A percentile compares a stretch with the other conserved stretches of the same genome.
Conservation (phyloP, 1,140 invertebrate species). For the Phymastichus coffea region DNA sequence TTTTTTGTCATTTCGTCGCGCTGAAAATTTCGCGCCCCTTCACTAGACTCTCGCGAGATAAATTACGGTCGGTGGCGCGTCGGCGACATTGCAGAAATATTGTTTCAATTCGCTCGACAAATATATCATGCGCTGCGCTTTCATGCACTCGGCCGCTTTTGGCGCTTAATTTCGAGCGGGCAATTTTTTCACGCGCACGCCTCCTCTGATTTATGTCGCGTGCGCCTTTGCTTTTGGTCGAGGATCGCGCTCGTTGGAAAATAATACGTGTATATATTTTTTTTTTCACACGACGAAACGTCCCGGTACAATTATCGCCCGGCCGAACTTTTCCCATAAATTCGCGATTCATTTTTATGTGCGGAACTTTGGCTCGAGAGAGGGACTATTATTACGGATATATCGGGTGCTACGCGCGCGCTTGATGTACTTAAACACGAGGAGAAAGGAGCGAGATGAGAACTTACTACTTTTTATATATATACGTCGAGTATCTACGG, state of each 20-base stretch:
- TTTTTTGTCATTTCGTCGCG: slow-evolving; percentile 7
- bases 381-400: too few species aligned
- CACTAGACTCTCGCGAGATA: slow-evolving; percentile 10
- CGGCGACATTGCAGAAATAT: slow-evolving; percentile 26
- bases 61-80: slow-evolving; percentile 17
- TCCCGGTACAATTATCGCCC: slow-evolving; percentile 45
- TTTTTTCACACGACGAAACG: slow-evolving; percentile 42
- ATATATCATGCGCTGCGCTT: slow-evolving; percentile 23
- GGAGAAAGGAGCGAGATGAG: slow-evolving; percentile 12
- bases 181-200: too few species aligned
- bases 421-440: slow-evolving; percentile 24
- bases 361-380: slow-evolving; percentile 41
- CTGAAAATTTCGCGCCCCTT: slow-evolving; percentile 6
- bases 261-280: too few species aligned
- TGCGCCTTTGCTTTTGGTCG: too few species aligned
- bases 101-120: slow-evolving; percentile 25
- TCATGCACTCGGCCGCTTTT: slow-evolving; percentile 23
- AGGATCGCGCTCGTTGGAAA: too few species aligned
- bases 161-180: slow-evolving; percentile 22
- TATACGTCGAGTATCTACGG: too few species aligned
- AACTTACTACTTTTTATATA: too few species aligned
- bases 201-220: too few species aligned
- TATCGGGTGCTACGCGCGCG: not conserved
- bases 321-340: slow-evolving; percentile 45
- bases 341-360: slow-evolving; percentile 47